Base-by-base conservation (phyloP, 2,797 vertebrate genomes). In the Loriculus beryllinus region DNA sequence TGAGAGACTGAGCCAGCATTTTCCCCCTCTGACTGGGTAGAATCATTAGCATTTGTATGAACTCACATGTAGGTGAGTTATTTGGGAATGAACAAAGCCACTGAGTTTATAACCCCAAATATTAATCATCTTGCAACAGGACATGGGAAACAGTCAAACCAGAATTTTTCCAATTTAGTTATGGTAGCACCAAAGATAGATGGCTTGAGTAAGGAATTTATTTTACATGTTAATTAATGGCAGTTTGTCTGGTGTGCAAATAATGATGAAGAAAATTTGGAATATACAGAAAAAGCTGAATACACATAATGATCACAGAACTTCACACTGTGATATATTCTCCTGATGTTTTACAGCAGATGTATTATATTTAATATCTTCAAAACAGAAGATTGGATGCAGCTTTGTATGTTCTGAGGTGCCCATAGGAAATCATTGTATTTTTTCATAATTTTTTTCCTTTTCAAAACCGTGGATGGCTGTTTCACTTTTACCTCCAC, bases 331-430 rank as follows among this genome's bases (percentile, higher is more conserved):
- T 60, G 95, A 95, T 95, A 70, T 79, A 97, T 97, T 92, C 94
- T 96, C 75, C 86, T 8, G 45, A 86, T 90, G 79, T 72, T 83
- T 48, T 84, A 82, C 80, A 97, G 93, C 96, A 97, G 95, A 97
- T 97, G 94, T 71, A 91, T 92, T 96, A 92, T 97, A 95, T 97
- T 97, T 95, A 97, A 96, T 97, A 95, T 96, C 93, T 91, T 88
- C 45, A 54, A 91, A 97, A 48, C 97, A 97, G 96, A 95, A 93
- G n/a, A 56, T 7, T 83, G 96, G 72, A 94, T 94, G 80, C 90
- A 86, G 69, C 18, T 1, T 40, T 90, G 83, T 82, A 51, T 79
- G 62, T 88, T 89, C 56, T 9, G 93, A 33, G 17, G 56, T 92
- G 74, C 87, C 84, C 42, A 52, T 8, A 88, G 90, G 97, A 98